These are phyloP conservation scores for Tiliacea aurago DNA, from an alignment of 2,888 invertebrate genomes.

Conservation along the genomic window DNA sequence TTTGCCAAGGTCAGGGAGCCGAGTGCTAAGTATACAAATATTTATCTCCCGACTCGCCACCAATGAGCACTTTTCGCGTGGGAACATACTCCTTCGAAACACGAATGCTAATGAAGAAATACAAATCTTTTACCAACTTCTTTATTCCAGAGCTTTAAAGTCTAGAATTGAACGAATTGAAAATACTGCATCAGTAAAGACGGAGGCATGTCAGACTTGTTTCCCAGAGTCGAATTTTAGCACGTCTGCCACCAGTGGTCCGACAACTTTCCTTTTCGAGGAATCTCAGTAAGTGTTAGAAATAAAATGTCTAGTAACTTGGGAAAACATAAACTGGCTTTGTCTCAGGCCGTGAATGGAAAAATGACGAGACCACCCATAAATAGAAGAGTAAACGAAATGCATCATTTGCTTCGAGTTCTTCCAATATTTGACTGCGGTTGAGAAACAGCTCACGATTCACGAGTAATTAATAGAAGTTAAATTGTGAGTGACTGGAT, in stretches of 20 bases:
- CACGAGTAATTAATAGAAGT: conserved; percentile 68
- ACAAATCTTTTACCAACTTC: conserved; percentile 26
- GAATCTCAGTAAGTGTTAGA: conserved; percentile 56
- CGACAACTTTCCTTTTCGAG: conserved; percentile 76
- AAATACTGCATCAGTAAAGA: conserved; percentile 46
- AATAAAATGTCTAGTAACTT: conserved; percentile 63
- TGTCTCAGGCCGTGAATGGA: conserved; percentile 53
- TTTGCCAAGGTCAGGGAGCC: conserved; percentile 79
- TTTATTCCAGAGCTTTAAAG: conserved; percentile 51
- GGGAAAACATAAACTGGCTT: conserved; percentile 48
- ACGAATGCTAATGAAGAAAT: conserved; percentile 57
- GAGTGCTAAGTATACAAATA: conserved; percentile 83
- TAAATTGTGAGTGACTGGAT: conserved; percentile 63
- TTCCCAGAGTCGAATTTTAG: conserved; percentile 83
- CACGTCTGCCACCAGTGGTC: conserved; percentile 74
- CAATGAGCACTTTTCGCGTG: conserved; percentile 84
- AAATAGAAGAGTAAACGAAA: conserved; percentile 61
- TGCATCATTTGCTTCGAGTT: conserved; percentile 62
- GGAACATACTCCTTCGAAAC: conserved; percentile 75
- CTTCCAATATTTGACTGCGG: conserved; percentile 69
- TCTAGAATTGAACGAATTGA: conserved; percentile 35
- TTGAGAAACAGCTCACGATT: conserved; percentile 46
- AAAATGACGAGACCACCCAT: conserved; percentile 74
- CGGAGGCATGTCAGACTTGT: conserved; percentile 66
- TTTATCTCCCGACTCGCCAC: conserved; percentile 87